A percentile compares a stretch with the other conserved stretches of the same genome.
Evolutionary conservation across 2,113 vertebrate genomes (phyloP).

Genomic region (Platichthys flesus): DNA sequence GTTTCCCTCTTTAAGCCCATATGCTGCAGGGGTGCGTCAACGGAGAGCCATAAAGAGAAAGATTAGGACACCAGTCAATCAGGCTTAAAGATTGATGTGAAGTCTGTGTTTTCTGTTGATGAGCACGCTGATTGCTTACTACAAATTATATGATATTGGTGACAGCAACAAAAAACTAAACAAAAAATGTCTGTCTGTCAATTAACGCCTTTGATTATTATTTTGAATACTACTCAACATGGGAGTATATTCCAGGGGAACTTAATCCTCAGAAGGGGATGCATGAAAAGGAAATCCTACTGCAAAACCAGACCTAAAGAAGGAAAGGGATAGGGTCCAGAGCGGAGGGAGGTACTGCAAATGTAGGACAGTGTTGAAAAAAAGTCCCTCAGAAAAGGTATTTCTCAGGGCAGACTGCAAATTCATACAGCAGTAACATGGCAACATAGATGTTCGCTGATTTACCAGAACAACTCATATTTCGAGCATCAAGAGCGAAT

Average conservation of each 20-base stretch:
- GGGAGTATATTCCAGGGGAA: not conserved
- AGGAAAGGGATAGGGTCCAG: not conserved
- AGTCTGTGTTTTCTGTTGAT: slow-evolving; percentile 74
- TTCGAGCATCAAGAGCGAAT: not conserved
- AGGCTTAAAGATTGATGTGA: slow-evolving; percentile 69
- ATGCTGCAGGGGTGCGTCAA: slow-evolving; percentile 15
- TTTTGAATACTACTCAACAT: not conserved
- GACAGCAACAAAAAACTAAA: not conserved
- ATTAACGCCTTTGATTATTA: not conserved
- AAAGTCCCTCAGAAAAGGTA: not conserved
- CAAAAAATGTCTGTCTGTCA: slow-evolving; percentile 48
- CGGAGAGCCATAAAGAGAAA: slow-evolving; percentile 56
- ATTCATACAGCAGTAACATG: not conserved
- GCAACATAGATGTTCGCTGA: not conserved
- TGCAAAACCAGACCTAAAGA: not conserved
- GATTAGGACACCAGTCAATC: slow-evolving; percentile 56
- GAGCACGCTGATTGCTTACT: slow-evolving; percentile 57
- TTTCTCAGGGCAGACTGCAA: not conserved
- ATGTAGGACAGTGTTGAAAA: not conserved
- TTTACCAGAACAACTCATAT: not conserved
- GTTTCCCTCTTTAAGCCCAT: slow-evolving; percentile 7
- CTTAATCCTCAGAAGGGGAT: slow-evolving; percentile 10
- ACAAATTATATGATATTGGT: no score
- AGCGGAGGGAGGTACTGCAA: not conserved
- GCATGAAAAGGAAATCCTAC: not conserved